phyloP scores from a whole-genome alignment of 2,113 vertebrate species.

The Bufo gargarizans region DNA sequence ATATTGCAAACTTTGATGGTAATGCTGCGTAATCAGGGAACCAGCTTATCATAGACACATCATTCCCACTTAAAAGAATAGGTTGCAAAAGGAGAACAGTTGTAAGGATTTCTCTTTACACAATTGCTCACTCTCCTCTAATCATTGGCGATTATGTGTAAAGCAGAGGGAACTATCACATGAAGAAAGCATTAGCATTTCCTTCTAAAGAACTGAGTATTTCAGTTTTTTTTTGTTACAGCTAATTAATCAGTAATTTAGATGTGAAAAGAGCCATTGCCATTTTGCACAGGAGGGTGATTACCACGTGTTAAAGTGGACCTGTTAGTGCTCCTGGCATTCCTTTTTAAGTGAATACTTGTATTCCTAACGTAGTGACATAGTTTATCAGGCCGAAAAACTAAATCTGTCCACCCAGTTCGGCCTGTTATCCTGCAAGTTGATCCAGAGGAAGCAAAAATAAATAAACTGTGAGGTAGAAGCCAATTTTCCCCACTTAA shows the following conservation, averaged over 20 bases:
- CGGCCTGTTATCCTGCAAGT: no score
- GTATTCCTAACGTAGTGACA: no score
- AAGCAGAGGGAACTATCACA: constrained; percentile 21
- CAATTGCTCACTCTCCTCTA: constrained; percentile 24
- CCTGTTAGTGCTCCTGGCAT: no score
- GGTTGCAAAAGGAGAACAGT: constrained; percentile 4
- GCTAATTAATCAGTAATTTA: neutral
- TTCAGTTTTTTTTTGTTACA: neutral
- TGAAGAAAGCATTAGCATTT: constrained; percentile 31
- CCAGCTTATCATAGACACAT: constrained; percentile 19
- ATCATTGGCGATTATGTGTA: constrained; percentile 43
- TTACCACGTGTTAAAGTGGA: neutral
- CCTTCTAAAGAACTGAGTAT: constrained; percentile 8
- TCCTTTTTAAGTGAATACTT: no score
- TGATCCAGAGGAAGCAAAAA: no score
- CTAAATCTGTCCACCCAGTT: no score
- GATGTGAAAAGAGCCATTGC: neutral
- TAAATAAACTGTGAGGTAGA: no score
- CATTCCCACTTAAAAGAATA: constrained; percentile 45
- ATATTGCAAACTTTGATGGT: neutral
- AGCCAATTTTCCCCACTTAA: no score
- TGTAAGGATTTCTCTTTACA: constrained; percentile 23
- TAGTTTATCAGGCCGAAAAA: no score
- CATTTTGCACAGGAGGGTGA: neutral
- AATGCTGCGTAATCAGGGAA: neutral